phyloP scores from a whole-genome alignment of 1,140 invertebrate genomes.

The Ctenoplectra terminalis region DNA sequence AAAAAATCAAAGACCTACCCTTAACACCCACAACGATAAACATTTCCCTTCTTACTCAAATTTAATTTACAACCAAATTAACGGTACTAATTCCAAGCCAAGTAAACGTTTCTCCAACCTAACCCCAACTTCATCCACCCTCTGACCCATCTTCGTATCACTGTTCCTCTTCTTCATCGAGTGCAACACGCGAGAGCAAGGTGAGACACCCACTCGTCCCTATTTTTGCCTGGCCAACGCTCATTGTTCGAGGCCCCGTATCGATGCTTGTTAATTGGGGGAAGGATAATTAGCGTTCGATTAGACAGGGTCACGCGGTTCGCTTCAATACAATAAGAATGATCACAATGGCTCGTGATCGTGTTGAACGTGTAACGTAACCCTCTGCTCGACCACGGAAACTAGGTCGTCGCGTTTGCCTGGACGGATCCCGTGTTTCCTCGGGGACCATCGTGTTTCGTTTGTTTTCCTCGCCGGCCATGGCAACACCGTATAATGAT shows the following conservation, averaged over 20 bases:
- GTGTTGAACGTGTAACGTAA: neutral
- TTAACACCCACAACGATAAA: no score
- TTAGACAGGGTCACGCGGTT: conserved; percentile 13
- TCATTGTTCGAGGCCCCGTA: conserved; percentile 38
- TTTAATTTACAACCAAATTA: no score
- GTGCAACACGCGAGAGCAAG: conserved; percentile 15
- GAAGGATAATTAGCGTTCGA: conserved; percentile 54
- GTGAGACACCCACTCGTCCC: conserved; percentile 20
- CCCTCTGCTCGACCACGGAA: neutral
- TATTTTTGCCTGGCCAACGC: conserved; percentile 28
- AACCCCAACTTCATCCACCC: no score
- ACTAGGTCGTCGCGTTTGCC: conserved; percentile 27
- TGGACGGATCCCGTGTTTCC: neutral
- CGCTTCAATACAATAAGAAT: conserved; percentile 2
- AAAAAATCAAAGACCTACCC: no score
- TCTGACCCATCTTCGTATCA: conserved; percentile 3
- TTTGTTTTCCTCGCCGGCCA: neutral
- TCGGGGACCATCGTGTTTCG: neutral
- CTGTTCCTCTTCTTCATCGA: neutral
- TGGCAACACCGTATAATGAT: no score
- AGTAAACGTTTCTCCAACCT: no score
- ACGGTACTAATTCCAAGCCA: no score
- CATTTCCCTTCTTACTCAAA: no score
- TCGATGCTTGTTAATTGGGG: conserved; percentile 44
- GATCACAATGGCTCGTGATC: conserved; percentile 26